Percentiles rank a stretch among this genome's conserved stretches.
phyloP scores from a whole-genome alignment of 2,888 invertebrate genomes.

The Atrina japonica region DNA sequence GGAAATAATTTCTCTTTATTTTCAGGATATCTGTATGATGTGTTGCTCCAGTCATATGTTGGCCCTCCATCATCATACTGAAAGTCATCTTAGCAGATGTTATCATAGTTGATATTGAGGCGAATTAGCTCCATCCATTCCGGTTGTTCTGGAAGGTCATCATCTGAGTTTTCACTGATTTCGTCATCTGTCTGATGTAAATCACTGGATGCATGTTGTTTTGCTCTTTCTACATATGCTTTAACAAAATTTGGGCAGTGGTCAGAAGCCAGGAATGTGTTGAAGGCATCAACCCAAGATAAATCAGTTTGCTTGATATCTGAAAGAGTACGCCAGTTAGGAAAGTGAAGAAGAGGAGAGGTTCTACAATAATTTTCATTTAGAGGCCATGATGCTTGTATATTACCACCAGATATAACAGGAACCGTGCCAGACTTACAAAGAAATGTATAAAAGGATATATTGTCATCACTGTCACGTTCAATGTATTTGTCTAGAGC shows the following conservation, averaged over 20 bases:
- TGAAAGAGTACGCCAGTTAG: conserved; percentile 49
- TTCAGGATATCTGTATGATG: conserved; percentile 29
- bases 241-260: conserved; percentile 45
- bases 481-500: conserved; percentile 40
- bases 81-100: too few species aligned
- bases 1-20: conserved; percentile 33
- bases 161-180: too few species aligned
- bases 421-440: conserved; percentile 19
- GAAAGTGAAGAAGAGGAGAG: conserved; percentile 49
- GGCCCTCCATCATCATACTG: conserved; percentile 54
- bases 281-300: conserved; percentile 47
- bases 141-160: conserved; percentile 40
- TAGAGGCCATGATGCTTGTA: conserved; percentile 41
- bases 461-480: conserved; percentile 19
- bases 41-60: conserved; percentile 36
- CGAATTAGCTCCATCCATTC: conserved; percentile 49
- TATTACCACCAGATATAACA: conserved; percentile 11
- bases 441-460: conserved; percentile 33
- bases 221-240: too few species aligned
- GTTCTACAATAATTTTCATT: conserved; percentile 31
- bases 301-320: conserved; percentile 46
- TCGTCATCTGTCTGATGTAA: too few species aligned
- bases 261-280: conserved; percentile 36
- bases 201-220: too few species aligned
- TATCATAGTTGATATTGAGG: too few species aligned